Conservation (phyloP, 2,113 vertebrate species). For the Calidris pugnax region DNA sequence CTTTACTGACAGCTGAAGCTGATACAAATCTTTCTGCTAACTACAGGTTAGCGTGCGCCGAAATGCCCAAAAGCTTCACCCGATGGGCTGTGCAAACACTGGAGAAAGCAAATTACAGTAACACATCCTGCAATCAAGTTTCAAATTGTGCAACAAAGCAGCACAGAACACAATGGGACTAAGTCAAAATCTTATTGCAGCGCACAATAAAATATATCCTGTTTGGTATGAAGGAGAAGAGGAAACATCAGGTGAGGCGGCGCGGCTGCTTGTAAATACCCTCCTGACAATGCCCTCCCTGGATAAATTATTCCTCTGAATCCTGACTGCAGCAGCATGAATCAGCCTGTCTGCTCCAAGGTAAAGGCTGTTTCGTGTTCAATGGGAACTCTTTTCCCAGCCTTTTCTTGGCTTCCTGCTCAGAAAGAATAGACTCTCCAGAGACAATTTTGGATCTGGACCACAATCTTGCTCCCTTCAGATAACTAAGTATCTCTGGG, state of each 20-base stretch:
- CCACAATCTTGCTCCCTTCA: slow-evolving; percentile 24
- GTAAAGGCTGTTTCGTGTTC: neutral
- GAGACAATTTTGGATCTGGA: slow-evolving; percentile 35
- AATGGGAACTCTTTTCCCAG: neutral
- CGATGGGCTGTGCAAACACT: neutral
- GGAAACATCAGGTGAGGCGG: neutral
- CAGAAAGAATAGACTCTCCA: slow-evolving; percentile 47
- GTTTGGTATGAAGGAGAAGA: neutral
- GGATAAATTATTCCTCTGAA: neutral
- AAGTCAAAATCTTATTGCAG: neutral
- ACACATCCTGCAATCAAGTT: neutral
- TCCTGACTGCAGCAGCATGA: neutral
- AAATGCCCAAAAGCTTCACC: neutral
- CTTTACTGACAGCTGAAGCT: neutral
- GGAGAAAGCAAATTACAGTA: neutral
- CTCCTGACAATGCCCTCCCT: neutral
- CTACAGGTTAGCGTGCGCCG: neutral
- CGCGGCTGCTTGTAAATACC: neutral
- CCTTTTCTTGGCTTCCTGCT: slow-evolving; percentile 48
- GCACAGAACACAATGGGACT: neutral
- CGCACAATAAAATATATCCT: slow-evolving; percentile 36
- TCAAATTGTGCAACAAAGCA: neutral
- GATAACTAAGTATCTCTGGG: slow-evolving; percentile 56
- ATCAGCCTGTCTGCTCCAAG: slow-evolving; percentile 16
- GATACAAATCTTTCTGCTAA: neutral